These are phyloP conservation scores for Gracilinanus agilis DNA, from an alignment of 2,113 vertebrate species.

Conservation along the genomic window DNA sequence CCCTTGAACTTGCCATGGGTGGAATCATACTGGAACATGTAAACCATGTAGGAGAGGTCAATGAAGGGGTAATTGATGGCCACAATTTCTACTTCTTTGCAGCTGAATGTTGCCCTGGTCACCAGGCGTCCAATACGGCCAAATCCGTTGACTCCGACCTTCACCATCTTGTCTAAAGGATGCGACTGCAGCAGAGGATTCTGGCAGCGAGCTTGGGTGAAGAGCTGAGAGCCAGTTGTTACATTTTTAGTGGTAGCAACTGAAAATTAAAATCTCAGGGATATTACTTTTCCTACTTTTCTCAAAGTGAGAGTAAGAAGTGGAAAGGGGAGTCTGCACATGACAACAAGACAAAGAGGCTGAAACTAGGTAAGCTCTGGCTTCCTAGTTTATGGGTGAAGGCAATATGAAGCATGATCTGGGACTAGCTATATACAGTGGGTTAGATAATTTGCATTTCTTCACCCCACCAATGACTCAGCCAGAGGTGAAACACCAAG, in stretches of 20 bases:
- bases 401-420: not conserved
- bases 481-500: not conserved
- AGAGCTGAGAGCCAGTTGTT: no score
- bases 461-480: not conserved
- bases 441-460: not conserved
- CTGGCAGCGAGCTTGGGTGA: no score
- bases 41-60: no score
- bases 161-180: no score
- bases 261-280: not conserved
- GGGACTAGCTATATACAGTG: not conserved
- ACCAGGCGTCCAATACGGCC: no score
- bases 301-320: not conserved
- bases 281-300: not conserved
- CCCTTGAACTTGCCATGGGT: no score
- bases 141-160: no score
- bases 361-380: not conserved
- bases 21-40: no score
- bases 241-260: not conserved
- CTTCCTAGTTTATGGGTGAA: not conserved
- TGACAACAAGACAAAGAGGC: not conserved
- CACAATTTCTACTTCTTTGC: no score
- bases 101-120: no score
- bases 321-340: not conserved
- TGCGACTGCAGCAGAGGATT: no score
- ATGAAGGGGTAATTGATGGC: no score